Conservation (phyloP, 1,140 invertebrate species). For the Caerostris extrusa region DNA sequence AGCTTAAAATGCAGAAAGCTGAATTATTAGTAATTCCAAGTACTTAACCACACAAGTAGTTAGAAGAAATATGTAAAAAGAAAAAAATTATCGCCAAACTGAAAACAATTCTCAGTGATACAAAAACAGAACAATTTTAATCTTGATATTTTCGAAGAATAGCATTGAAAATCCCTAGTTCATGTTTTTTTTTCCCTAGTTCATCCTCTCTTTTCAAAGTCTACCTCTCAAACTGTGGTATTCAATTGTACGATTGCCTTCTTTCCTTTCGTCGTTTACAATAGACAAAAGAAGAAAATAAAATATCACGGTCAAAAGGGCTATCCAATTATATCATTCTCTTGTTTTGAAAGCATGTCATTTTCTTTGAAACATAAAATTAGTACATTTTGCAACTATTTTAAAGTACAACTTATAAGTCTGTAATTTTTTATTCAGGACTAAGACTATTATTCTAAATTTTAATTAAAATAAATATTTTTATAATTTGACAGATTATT, state of each 20-base stretch:
- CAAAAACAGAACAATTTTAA: slow-evolving; percentile 1
- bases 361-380: no score
- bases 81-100: not conserved
- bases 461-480: no score
- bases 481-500: no score
- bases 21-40: not conserved
- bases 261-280: not conserved
- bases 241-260: not conserved
- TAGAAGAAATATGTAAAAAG: not conserved
- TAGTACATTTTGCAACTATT: no score
- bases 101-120: not conserved
- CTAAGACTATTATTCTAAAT: no score
- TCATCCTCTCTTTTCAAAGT: not conserved
- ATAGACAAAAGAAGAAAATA: slow-evolving; percentile 2
- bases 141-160: slow-evolving; percentile 10
- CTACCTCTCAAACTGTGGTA: not conserved
- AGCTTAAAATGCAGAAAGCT: not conserved
- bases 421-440: no score
- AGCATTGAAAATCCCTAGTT: not conserved
- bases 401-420: no score
- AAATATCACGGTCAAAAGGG: not conserved
- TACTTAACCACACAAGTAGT: not conserved
- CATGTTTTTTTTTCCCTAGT: not conserved
- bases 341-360: no score
- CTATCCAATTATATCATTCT: not conserved